Base-by-base conservation (phyloP, 2,888 invertebrate genomes). In the Diarsia dahlii region DNA sequence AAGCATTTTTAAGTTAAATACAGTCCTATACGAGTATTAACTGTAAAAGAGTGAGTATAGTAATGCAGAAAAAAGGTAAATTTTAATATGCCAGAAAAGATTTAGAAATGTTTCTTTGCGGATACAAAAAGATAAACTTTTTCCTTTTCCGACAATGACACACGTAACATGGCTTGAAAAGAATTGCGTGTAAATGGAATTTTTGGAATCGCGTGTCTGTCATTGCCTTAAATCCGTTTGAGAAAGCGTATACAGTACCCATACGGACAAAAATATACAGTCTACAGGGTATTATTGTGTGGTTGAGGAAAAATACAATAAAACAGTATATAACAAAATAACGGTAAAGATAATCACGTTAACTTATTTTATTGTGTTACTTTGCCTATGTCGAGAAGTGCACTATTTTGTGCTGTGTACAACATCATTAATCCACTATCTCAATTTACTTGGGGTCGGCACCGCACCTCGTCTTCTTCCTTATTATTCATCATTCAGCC, bases 161-260 rank as follows among this genome's bases (percentile, higher is more conserved):
- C 46, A 46, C 12, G 58, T 69, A 63, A 80, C 48, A 52, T 58
- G 48, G 63, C 74, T 80, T 69, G 81, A 80, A 80, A 74, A 67
- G 74, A 79, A 79, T 68, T 60, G 70, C 81, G 63, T 68, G 81
- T 68, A 84, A 80, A 74, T 68, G 52, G 60, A 68, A 68, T 81
- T 84, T 71, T 68, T 71, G 50, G 64, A 68, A 74, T 80, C 74
- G 63, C 84, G 34, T 84, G 84, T 80, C 81, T 80, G 63, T 80
- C 84, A 68, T 54, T 71, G 70, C 63, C 54, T 73, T 67, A 74
- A 80, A 74, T 74, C 74, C 67, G 63, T 65, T 73, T 63, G 28
- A 74, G 81, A 58, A 71, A 64, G n/a, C 48, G 56, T 84, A 52
- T 46, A 64, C 46, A 34, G 18, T 39, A 70, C 39, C 62, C 34